A percentile compares a stretch with the other conserved stretches of the same genome.
Conservation (phyloP, 53 echinoderm and acorn worm genomes). For the Paracentrotus lividus region DNA sequence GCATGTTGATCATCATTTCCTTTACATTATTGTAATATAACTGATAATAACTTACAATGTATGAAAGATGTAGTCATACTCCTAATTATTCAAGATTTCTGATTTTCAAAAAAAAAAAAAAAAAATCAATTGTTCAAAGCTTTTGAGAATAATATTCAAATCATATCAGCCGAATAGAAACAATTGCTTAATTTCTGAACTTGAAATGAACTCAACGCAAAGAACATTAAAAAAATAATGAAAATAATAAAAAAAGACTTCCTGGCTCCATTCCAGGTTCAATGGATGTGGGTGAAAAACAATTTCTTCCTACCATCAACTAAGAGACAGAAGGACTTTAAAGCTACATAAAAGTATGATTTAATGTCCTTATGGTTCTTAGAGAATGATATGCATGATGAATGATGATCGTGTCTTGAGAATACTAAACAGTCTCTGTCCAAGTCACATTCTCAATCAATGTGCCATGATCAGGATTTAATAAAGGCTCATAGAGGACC, state of each 20-base stretch:
- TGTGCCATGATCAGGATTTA: background rate
- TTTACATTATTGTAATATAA: no score
- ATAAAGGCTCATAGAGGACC: background rate
- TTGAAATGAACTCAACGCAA: background rate
- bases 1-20: no score
- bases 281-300: background rate
- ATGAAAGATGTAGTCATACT: no score
- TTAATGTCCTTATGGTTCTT: no score
- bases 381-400: background rate
- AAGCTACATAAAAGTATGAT: no score
- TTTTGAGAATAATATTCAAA: background rate
- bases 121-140: background rate
- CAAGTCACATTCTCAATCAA: background rate
- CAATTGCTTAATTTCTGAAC: background rate
- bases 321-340: no score
- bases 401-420: background rate
- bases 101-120: no score
- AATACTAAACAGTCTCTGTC: conserved; percentile 8
- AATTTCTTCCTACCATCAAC: background rate
- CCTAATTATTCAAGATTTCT: no score
- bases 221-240: no score
- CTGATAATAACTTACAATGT: no score
- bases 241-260: background rate
- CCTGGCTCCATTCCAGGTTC: background rate
- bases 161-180: background rate